Evolutionary conservation across 2,113 vertebrate species (phyloP), one percentile per base, ranked within the genome.

Genomic region (Ceyx cyanopectus): DNA sequence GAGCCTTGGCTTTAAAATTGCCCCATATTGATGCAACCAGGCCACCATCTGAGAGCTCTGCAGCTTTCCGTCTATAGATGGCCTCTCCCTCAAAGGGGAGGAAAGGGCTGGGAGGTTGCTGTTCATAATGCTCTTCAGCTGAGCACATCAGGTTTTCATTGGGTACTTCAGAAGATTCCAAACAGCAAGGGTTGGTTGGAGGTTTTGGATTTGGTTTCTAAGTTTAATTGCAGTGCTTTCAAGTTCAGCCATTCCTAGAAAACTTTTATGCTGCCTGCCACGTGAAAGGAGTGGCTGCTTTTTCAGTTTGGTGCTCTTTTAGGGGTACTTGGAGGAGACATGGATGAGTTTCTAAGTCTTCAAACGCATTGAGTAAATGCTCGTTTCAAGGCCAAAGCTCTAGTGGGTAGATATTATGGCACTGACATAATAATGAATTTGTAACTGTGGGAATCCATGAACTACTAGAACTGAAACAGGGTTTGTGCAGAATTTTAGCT

Each of bases 211-310:
- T 75, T 73, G 81, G n/a, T 72, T 89, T 46, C 13, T 6, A 20
- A 61, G 57, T 48, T 37, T n/a, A 9, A 30, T 54, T 46, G 18
- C 14, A 43, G 41, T 30, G 48, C 43, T 40, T 0, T 70, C 40
- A 11, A 19, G 7, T 90, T 62, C 43, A 70, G 45, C 34, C 12
- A 17, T 37, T 54, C 54, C 17, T 40, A 72, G 70, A 73, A 75
- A 81, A 68, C 29, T 15, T 74, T 9, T 20, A 4, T 1, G 0
- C 23, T 43, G 34, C 45, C 17, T 79, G 45, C 30, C 0, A 0
- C 65, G 7, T 0, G 0, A 73, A 87, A 69, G 32, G 27, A 58
- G 26, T 37, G 24, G 46, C 14, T 54, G 26, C 29, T 68, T 48
- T 22, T 60, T 32, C 50, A 57, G 3, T 30, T 45, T 78, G 84